phyloP scores from a whole-genome alignment of 2,797 vertebrate genomes.

The Centropyge bicolor region DNA sequence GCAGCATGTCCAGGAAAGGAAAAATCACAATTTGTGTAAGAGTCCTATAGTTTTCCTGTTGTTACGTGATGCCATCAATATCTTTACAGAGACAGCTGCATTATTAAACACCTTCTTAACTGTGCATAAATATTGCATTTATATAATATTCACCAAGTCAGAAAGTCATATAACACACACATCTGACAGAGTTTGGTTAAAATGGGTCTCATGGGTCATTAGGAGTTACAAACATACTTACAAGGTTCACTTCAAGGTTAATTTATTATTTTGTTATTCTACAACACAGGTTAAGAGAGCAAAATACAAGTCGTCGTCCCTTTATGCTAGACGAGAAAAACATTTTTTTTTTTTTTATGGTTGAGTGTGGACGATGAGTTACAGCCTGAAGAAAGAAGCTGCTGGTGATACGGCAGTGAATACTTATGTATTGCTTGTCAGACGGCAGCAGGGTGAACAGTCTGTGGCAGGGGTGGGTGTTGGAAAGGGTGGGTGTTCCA shows the following conservation, averaged over 20 bases:
- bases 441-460: background rate
- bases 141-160: slow-evolving; percentile 6
- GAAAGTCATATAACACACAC: background rate
- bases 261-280: background rate
- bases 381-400: no score
- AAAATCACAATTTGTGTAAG: background rate
- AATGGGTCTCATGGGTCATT: background rate
- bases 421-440: background rate
- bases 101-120: background rate
- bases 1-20: background rate
- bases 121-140: background rate
- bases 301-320: background rate
- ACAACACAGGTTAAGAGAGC: background rate
- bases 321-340: background rate
- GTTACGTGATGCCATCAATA: background rate
- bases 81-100: background rate
- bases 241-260: background rate
- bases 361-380: background rate
- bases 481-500: background rate
- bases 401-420: background rate
- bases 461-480: background rate
- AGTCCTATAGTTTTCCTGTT: background rate
- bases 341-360: background rate
- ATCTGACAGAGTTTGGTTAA: background rate
- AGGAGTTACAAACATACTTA: background rate